A percentile compares a stretch with the other conserved stretches of the same genome.
Evolutionary conservation across 1,140 invertebrate genomes (phyloP).

Genomic region (Drosophila busckii): DNA sequence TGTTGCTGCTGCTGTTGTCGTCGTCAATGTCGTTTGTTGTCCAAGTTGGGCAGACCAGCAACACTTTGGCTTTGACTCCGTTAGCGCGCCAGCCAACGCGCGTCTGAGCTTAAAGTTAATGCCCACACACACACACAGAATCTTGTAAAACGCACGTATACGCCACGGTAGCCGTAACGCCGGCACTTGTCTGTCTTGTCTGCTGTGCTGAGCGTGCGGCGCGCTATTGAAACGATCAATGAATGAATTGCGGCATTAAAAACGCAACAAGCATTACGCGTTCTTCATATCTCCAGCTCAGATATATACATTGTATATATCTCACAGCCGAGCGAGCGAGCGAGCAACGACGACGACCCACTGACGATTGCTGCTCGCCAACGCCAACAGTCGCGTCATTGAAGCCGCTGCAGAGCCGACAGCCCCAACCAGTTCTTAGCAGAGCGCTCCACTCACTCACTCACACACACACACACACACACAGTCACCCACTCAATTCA

Average conservation of each 20-base stretch:
- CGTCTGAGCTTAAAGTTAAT: conserved; percentile 17
- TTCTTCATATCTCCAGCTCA: no score
- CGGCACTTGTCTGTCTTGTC: conserved; percentile 40
- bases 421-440: conserved; percentile 61
- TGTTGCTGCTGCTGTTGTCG: conserved; percentile 1
- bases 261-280: conserved; percentile 42
- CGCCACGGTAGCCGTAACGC: conserved; percentile 12
- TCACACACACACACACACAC: conserved; percentile 22
- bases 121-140: conserved; percentile 44
- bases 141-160: no score
- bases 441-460: conserved; percentile 32
- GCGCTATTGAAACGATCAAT: conserved; percentile 73
- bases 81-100: conserved; percentile 43
- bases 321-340: no score
- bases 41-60: conserved; percentile 34
- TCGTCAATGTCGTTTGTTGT: conserved; percentile 45
- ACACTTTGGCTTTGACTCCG: conserved; percentile 68
- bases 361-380: conserved; percentile 46
- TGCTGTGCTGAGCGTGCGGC: conserved; percentile 59
- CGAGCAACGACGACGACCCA: conserved; percentile 55
- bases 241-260: conserved; percentile 75
- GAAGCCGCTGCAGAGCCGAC: conserved; percentile 30
- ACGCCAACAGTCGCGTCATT: conserved; percentile 66
- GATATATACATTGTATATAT: no score
- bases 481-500: conserved; percentile 53